Evolutionary conservation across 2,888 invertebrate genomes (phyloP), one percentile per base, ranked within the genome.

Genomic region (Dicyrtomina minuta): DNA sequence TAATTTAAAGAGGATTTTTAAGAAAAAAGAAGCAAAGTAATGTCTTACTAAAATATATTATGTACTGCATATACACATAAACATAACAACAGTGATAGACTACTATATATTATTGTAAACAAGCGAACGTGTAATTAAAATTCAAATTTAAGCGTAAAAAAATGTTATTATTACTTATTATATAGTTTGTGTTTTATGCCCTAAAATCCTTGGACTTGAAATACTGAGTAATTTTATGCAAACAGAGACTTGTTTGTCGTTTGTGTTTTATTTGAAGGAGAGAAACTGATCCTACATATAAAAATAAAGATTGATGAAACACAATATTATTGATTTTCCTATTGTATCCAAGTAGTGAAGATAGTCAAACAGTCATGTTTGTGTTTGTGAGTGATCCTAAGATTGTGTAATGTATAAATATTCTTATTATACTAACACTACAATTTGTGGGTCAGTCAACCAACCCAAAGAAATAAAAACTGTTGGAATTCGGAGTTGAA

Each of bases 301-400:
- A 3, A 33, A 33, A 58, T 20, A 58, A 17, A n/a, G 15, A 12
- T 13, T 4, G 55, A 15, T 26, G 55, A 55, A 27, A 24, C 55
- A 55, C 26, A 55, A 55, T 33, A 33, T 33, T 33, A 33, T 55
- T 55, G 26, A 55, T 55, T 55, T 55, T 55, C 55, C 55, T 55
- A 55, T 55, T 26, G 33, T 15, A 17, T 51, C 51, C 51, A 33
- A 26, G 55, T 55, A 26, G 27, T 55, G 26, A 26, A 5, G 24
- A 24, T 26, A 15, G 26, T 10, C 27, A 22, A 58, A 17, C 5
- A 39, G 41, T 33, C 33, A 33, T 33, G 46, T 62, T 62, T 62
- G 62, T 62, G 46, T 46, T 33, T 62, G 62, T 46, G 62, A 62
- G 62, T 62, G 62, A 49, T 62, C 49, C 46, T 62, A 49, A 60